Evolutionary conservation across 2,888 invertebrate species (phyloP).

Genomic region (Hesperia comma): DNA sequence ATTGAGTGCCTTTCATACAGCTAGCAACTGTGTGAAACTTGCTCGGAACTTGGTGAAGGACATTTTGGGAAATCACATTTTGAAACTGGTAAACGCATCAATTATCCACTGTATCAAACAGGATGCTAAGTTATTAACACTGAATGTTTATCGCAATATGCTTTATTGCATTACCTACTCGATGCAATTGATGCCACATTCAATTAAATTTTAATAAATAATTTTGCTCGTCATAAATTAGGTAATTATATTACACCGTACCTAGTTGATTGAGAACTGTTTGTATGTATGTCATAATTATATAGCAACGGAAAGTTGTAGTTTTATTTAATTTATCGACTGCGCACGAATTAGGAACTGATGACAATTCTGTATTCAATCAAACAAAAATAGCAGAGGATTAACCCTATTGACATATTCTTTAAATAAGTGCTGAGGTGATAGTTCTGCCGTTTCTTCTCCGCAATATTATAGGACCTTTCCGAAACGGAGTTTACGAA

Average conservation of each 20-base stretch:
- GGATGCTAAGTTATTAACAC: conserved; percentile 25
- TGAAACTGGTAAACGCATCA: conserved; percentile 27
- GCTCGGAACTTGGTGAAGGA: conserved; percentile 20
- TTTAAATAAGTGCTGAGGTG: too few relatives aligned
- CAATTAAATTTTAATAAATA: not conserved
- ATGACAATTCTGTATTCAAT: too few relatives aligned
- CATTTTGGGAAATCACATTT: conserved; percentile 33
- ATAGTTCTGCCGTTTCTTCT: too few relatives aligned
- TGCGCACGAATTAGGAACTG: too few relatives aligned
- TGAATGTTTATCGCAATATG: not conserved
- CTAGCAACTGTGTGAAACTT: conserved; percentile 20
- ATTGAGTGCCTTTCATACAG: conserved; percentile 4
- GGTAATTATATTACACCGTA: not conserved
- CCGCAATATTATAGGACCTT: too few relatives aligned
- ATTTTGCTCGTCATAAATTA: not conserved
- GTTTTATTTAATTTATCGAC: too few relatives aligned
- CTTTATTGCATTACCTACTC: not conserved
- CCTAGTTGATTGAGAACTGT: not conserved
- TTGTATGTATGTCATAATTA: not conserved
- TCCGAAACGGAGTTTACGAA: too few relatives aligned
- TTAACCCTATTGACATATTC: too few relatives aligned
- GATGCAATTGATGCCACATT: not conserved
- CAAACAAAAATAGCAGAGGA: too few relatives aligned
- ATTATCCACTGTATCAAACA: conserved; percentile 21
- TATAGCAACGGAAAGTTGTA: not conserved